Evolutionary conservation across 2,113 vertebrate genomes (phyloP).

Genomic region (Sapajus apella): DNA sequence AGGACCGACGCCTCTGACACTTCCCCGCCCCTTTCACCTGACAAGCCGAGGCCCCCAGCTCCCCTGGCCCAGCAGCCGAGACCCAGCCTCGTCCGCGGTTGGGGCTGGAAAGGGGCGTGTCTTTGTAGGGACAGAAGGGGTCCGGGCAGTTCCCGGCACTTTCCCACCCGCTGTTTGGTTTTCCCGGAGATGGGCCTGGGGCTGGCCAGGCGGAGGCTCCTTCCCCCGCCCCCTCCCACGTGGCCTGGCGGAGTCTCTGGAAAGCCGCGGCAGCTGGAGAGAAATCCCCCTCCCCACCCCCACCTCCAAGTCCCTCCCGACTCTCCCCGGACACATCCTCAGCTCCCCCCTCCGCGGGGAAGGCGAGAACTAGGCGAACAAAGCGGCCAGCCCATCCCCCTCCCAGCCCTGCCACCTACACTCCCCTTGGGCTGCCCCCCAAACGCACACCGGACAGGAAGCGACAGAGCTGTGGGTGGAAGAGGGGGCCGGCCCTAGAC

Average conservation of each 20-base stretch:
- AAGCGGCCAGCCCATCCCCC: slow-evolving; percentile 77
- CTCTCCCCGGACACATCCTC: slow-evolving; percentile 67
- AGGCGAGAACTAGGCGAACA: slow-evolving; percentile 68
- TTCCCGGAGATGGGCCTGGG: slow-evolving; percentile 66
- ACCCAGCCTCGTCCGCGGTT: not conserved
- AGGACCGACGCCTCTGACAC: not conserved
- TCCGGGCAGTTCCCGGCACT: not conserved
- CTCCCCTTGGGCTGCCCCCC: not conserved
- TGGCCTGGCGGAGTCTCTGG: slow-evolving; percentile 73
- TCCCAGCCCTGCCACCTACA: slow-evolving; percentile 40
- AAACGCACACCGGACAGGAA: not conserved
- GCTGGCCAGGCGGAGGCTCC: slow-evolving; percentile 10
- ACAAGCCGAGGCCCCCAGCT: not conserved
- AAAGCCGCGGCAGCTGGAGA: slow-evolving; percentile 79
- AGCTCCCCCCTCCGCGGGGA: slow-evolving; percentile 42
- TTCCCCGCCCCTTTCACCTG: slow-evolving; percentile 27
- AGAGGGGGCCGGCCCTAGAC: not conserved
- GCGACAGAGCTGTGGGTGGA: not conserved
- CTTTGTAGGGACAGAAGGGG: not conserved
- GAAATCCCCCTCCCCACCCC: slow-evolving; percentile 75
- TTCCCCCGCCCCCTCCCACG: slow-evolving; percentile 69
- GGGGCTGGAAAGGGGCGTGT: slow-evolving; percentile 23
- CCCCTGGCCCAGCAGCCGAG: not conserved
- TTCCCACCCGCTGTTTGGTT: slow-evolving; percentile 42
- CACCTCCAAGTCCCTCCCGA: slow-evolving; percentile 69